Evolutionary conservation across 2,888 invertebrate species (phyloP), one percentile per base, ranked within the genome.

Genomic region (Sinohyriopsis cumingii): DNA sequence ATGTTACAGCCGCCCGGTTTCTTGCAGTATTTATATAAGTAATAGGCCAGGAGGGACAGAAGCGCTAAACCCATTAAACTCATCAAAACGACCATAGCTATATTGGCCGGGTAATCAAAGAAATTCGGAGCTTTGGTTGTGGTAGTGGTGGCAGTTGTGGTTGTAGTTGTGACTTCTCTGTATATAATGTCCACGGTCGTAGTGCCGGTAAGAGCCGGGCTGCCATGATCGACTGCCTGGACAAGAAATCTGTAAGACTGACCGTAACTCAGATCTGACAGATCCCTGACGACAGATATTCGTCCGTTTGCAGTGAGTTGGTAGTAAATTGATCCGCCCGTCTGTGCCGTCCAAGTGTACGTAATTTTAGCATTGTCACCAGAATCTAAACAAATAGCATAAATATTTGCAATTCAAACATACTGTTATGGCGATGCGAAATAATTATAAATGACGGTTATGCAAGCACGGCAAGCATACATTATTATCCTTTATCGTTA

Each of bases 121-220:
- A 75, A 75, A 19, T 65, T 56, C 6, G 28, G 20, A 20, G n/a
- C n/a, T 20, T 54, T 24, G 18, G 65, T 57, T 25, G 45, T 19
- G 12, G 53, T 20, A 15, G 62, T 33, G 9, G 54, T 45, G 5
- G 59, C 55, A 19, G 59, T 53, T 5, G 62, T 54, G 12, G 65
- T 59, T n/a, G 69, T 64, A 0, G 67, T 63, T 45, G 45, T 45
- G 45, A 45, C 45, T 15, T 45, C 78, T 67, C 55, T 68, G 65
- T 70, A 80, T 6, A 80, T 65, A 15, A 80, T 69, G 56, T 78
- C 76, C 9, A 81, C 67, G 22, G 69, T 73, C 15, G 74, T 71
- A 6, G 73, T 71, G 12, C 72, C 69, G 0, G 76, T 66, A 7
- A 75, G 63, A 1, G 73, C 19, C 0, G 79, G 76, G 3, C 57